These are phyloP conservation scores for Dastarcus helophoroides DNA, from an alignment of 2,888 invertebrate species.

Conservation along the genomic window DNA sequence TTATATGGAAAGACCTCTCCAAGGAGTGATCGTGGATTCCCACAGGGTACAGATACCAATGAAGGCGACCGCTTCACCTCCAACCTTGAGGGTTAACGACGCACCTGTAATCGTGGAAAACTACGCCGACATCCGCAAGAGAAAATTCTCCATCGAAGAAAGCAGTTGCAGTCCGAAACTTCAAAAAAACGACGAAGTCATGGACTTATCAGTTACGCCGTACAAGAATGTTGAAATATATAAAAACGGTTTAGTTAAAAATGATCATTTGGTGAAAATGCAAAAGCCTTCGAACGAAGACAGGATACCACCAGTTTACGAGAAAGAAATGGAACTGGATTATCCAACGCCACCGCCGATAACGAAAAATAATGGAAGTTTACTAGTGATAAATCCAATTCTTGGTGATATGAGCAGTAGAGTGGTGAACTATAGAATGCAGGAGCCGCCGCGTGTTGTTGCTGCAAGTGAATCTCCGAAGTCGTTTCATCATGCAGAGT, in stretches of 20 bases:
- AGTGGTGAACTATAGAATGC: not conserved
- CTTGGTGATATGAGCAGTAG: constrained; percentile 4
- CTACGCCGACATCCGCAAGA: constrained; percentile 11
- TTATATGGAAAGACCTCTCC: no score
- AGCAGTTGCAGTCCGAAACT: constrained; percentile 20
- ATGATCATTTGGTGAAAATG: not conserved
- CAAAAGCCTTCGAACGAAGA: not conserved
- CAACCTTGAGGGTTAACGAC: constrained; percentile 25
- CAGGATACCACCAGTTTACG: not conserved
- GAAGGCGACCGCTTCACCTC: no score
- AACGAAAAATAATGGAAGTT: not conserved
- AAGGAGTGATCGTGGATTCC: no score
- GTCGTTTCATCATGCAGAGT: constrained; percentile 8
- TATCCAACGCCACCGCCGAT: not conserved
- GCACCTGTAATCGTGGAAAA: constrained; percentile 15
- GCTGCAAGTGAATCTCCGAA: constrained; percentile 10
- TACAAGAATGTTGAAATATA: not conserved
- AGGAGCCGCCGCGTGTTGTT: not conserved
- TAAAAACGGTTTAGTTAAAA: constrained; percentile 1
- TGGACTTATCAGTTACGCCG: constrained; percentile 28
- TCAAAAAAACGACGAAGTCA: constrained; percentile 30
- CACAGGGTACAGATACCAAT: not conserved
- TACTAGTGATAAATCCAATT: not conserved
- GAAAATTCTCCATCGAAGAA: constrained; percentile 11
- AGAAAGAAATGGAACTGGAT: not conserved